These are phyloP conservation scores for Drosophila micromelanica DNA, from an alignment of 1,140 invertebrate genomes.

Conservation along the genomic window DNA sequence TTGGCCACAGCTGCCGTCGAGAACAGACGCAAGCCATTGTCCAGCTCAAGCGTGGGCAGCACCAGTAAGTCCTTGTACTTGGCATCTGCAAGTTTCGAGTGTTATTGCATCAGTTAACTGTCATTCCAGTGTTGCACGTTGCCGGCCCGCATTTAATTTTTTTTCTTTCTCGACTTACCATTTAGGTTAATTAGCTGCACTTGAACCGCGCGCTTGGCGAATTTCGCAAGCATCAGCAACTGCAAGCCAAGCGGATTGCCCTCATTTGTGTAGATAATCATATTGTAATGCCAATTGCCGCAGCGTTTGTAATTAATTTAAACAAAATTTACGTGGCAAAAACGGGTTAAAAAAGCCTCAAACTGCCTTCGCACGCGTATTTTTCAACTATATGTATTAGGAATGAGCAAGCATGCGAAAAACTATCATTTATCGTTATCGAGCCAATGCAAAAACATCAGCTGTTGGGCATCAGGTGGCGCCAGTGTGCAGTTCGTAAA, in stretches of 20 bases:
- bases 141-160: slow-evolving; percentile 12
- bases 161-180: slow-evolving; percentile 84
- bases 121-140: slow-evolving; percentile 36
- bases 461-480: slow-evolving; percentile 26
- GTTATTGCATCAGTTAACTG: slow-evolving; percentile 66
- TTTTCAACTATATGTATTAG: slow-evolving; percentile 21
- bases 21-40: slow-evolving; percentile 85
- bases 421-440: slow-evolving; percentile 5
- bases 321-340: slow-evolving; percentile 78
- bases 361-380: slow-evolving; percentile 20
- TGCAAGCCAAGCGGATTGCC: slow-evolving; percentile 90
- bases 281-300: slow-evolving; percentile 57
- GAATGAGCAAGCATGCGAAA: slow-evolving; percentile 5
- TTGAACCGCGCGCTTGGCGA: slow-evolving; percentile 86
- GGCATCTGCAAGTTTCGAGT: slow-evolving; percentile 55
- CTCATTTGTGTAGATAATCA: slow-evolving; percentile 89
- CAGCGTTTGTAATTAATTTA: slow-evolving; percentile 26
- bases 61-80: slow-evolving; percentile 67
- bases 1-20: slow-evolving; percentile 86
- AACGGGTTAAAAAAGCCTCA: slow-evolving; percentile 35
- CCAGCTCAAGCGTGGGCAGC: slow-evolving; percentile 85
- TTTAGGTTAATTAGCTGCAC: slow-evolving; percentile 86
- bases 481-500: slow-evolving; percentile 5
- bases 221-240: slow-evolving; percentile 88
- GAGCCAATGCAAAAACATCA: background rate